Base-by-base conservation (phyloP, 2,113 vertebrate species). In the Nycticryphes semicollaris region DNA sequence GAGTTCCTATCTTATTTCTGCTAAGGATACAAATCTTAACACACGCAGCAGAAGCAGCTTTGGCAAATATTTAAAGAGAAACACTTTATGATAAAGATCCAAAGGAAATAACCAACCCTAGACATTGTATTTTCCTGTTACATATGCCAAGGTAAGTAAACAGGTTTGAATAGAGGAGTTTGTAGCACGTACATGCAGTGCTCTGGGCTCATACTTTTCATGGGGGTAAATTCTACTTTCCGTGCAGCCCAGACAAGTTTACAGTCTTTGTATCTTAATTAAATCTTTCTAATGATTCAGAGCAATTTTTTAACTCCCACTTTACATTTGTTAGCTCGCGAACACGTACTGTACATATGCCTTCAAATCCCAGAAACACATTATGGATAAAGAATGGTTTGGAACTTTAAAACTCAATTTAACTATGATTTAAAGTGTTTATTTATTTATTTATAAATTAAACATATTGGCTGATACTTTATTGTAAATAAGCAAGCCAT, bases 241-340 rank as follows among this genome's bases (percentile, higher is more conserved):
- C 0, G 15, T 51, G 41, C 27, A 89, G 22, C 21, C 51, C 33
- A 94, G 56, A 63, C 51, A 86, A 90, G 43, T 92, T 78, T 89
- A 81, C 47, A 80, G 85, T 39, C 14, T 90, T 95, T 95, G 63
- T 94, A 96, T 97, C 96, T 97, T 96, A 96, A 97, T 93, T 81
- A 94, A 97, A 93, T 92, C 91, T 96, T 92, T 94, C 78, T 97
- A 97, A 96, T 96, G 67, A 87, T 81, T 93, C 62, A 89, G 94
- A 95, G 54, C 43, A 83, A 93, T 60, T 95, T 97, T 90, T 97
- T 75, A 94, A 86, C 92, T 96, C 56, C 73, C 28, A 31, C 90
- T 97, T 97, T 68, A 92, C 23, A 86, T 72, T 96, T 96, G 10
- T 79, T 67, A 73, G 45, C 48, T 92, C 2, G 23, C 41, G 95